These are phyloP conservation scores for Brachionus asplanchnoidis DNA, from an alignment of 1,140 invertebrate species.

Conservation along the genomic window DNA sequence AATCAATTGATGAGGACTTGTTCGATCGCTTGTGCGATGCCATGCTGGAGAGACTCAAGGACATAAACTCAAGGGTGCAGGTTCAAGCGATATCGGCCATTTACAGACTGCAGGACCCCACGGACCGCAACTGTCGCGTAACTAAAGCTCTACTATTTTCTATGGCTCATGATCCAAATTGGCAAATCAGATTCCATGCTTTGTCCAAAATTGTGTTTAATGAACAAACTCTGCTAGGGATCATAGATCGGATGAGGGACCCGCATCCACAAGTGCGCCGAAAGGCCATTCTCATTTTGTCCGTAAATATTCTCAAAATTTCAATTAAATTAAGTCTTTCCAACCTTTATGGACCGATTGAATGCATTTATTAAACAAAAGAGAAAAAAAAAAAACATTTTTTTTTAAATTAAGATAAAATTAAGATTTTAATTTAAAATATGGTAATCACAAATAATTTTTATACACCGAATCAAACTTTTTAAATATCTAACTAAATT, in stretches of 20 bases:
- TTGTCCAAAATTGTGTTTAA: slow-evolving; percentile 66
- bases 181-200: slow-evolving; percentile 66
- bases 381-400: too few relatives aligned
- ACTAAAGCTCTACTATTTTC: slow-evolving; percentile 74
- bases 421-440: too few relatives aligned
- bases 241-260: slow-evolving; percentile 69
- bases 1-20: slow-evolving; percentile 69
- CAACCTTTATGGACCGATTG: too few relatives aligned
- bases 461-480: too few relatives aligned
- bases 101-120: slow-evolving; percentile 72
- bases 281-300: slow-evolving; percentile 61
- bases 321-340: too few relatives aligned
- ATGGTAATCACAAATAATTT: too few relatives aligned
- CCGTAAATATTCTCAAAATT: slow-evolving; percentile 64
- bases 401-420: too few relatives aligned
- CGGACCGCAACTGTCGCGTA: slow-evolving; percentile 69
- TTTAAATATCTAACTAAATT: too few relatives aligned
- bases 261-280: slow-evolving; percentile 69
- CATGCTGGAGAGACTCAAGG: slow-evolving; percentile 67
- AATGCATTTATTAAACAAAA: too few relatives aligned
- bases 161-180: slow-evolving; percentile 68
- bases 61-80: slow-evolving; percentile 68
- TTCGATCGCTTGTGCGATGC: slow-evolving; percentile 67
- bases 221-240: slow-evolving; percentile 62
- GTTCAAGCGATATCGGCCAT: slow-evolving; percentile 72